Percentiles rank a stretch among this genome's conserved stretches.
These are phyloP conservation scores for Leucoraja erinaceus DNA, from an alignment of 2,113 vertebrate genomes.

Conservation along the genomic window DNA sequence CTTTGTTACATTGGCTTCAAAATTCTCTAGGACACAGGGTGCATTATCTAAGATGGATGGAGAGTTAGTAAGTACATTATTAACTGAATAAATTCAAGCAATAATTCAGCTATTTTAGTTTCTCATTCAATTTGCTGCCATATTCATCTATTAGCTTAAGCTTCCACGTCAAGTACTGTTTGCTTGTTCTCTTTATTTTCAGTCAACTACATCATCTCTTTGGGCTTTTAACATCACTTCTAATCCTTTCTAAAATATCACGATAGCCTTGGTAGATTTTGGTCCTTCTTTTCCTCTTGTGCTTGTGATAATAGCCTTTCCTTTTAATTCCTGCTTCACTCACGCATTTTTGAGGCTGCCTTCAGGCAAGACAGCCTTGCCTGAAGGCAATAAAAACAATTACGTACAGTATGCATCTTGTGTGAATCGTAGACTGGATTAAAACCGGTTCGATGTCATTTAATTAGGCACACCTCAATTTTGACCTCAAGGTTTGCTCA, in stretches of 20 bases:
- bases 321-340: too few species aligned
- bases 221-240: background rate
- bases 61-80: background rate
- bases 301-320: too few species aligned
- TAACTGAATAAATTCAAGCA: constrained; percentile 4
- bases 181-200: background rate
- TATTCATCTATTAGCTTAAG: background rate
- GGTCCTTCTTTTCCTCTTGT: background rate
- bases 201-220: background rate
- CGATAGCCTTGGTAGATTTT: background rate
- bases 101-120: background rate
- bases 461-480: background rate
- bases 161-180: background rate
- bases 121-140: background rate
- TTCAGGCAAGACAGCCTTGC: too few species aligned
- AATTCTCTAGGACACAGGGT: background rate
- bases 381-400: too few species aligned
- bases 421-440: background rate
- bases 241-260: background rate
- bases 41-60: background rate
- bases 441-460: background rate
- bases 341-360: too few species aligned
- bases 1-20: background rate
- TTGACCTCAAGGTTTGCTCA: too few species aligned
- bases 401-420: too few species aligned